Conservation (phyloP, 2,797 vertebrate genomes). For the Fratercula arctica region DNA sequence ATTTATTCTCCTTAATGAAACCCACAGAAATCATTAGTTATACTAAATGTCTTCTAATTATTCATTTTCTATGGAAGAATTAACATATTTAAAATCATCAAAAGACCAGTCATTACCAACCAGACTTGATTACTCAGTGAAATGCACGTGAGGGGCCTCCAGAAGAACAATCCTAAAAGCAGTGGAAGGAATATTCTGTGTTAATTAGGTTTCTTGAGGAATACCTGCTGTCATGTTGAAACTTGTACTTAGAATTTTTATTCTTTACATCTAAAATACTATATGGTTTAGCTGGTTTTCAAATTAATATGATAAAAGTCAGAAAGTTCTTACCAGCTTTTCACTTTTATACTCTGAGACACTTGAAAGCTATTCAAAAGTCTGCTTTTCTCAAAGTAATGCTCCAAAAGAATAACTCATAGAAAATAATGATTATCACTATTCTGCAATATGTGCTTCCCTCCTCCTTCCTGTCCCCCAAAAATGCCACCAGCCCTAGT, state of each 20-base stretch:
- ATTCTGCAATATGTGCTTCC: rapidly evolving
- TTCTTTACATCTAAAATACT: background rate
- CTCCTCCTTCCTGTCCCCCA: background rate
- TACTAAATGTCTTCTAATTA: slow-evolving; percentile 1
- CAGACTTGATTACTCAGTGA: background rate
- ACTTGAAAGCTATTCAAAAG: background rate
- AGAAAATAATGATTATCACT: background rate
- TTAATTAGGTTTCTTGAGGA: background rate
- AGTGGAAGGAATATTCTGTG: background rate
- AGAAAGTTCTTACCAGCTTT: background rate
- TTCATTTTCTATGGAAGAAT: background rate
- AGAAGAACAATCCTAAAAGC: background rate
- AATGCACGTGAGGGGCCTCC: background rate
- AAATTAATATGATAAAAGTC: background rate
- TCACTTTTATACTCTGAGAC: background rate
- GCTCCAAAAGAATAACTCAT: background rate
- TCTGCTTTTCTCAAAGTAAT: background rate
- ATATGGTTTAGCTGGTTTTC: background rate
- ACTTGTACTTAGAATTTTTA: background rate
- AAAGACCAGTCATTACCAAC: background rate
- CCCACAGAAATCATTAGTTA: background rate
- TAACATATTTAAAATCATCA: background rate
- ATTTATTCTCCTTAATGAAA: slow-evolving; percentile 14
- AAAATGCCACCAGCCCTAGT: background rate
- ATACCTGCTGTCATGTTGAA: background rate